phyloP scores from a whole-genome alignment of 2,888 invertebrate genomes.

The Rhimphoctona megacephalus region DNA sequence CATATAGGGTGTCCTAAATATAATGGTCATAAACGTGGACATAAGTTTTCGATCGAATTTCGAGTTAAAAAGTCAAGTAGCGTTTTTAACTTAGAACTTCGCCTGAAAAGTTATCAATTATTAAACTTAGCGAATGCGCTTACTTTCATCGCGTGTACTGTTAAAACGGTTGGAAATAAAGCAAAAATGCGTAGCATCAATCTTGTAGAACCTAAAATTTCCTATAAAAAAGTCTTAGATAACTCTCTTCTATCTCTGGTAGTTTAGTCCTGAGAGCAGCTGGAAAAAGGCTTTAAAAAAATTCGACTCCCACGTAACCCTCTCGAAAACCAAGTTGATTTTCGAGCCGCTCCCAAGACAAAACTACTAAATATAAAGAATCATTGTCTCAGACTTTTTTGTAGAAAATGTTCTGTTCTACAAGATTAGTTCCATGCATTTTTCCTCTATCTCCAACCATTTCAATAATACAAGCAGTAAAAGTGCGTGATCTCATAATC shows the following conservation, averaged over 20 bases:
- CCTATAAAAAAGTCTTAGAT: neutral
- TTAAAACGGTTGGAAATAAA: neutral
- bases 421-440: neutral
- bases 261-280: neutral
- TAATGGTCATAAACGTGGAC: too few relatives aligned
- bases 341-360: neutral
- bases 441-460: neutral
- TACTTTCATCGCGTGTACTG: neutral
- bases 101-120: neutral
- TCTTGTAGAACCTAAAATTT: neutral
- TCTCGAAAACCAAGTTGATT: neutral
- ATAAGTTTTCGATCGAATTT: too few relatives aligned
- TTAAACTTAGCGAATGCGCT: neutral
- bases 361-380: neutral
- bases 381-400: neutral
- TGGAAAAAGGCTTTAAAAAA: neutral
- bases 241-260: neutral
- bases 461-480: neutral
- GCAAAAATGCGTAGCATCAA: neutral
- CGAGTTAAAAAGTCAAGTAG: neutral
- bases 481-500: neutral
- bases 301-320: neutral
- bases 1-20: neutral
- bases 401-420: neutral
- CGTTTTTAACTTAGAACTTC: neutral